Evolutionary conservation across 2,113 vertebrate species (phyloP), one percentile per base, ranked within the genome.

Genomic region (Catagonus wagneri): DNA sequence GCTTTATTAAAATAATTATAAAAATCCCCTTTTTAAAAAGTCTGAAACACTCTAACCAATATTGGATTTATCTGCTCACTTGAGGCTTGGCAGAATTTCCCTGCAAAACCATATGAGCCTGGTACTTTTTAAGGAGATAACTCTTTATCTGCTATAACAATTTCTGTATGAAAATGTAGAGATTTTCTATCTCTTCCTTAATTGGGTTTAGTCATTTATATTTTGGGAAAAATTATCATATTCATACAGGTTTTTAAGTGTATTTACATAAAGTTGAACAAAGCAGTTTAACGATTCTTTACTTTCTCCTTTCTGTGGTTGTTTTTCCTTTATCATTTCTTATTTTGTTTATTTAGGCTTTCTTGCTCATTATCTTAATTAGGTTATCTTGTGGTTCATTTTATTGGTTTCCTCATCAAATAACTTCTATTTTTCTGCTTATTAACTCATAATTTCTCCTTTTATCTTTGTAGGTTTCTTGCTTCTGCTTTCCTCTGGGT

Each of bases 361-460:
- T 91, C 58, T 79, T 79, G 20, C 6, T 32, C 76, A 44, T 83
- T 94, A 66, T 72, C 76, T 81, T 61, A 65, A 93, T 58, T 78
- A 56, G 75, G 11, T 78, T 78, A 78, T 6, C 52, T n/a, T 65
- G 58, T 60, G n/a, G 29, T 78, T 72, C 65, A 60, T 86, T 80
- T 71, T 72, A 79, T 44, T 60, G 23, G 34, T 87, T 52, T 72
- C 32, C 50, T 84, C 15, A 22, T 44, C 78, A 78, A 56, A 56
- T 34, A 19, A 56, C n/a, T 56, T 78, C 12, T 23, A 56, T 91
- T 91, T 89, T 93, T 93, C 63, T 93, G 60, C 66, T 76, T 83
- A 90, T 72, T 87, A 87, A 87, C 12, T 83, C 63, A 87, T 50
- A 75, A 76, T 76, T 93, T 80, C 60, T 76, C 25, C 52, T 85